Evolutionary conservation across 1,140 invertebrate species (phyloP).

Genomic region (Agrilus planipennis): DNA sequence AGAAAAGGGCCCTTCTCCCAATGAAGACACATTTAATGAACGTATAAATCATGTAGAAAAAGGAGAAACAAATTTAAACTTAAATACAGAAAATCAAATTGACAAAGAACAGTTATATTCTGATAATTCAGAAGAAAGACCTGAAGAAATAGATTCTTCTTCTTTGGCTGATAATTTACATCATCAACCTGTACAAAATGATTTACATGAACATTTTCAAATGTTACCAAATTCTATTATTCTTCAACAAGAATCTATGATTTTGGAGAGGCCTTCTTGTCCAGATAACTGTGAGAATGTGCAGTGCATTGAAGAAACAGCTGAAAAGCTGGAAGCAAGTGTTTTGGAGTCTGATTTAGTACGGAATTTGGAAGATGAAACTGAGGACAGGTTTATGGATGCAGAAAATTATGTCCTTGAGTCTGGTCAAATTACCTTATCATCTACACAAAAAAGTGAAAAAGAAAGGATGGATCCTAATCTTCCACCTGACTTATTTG

Average conservation of each 20-base stretch:
- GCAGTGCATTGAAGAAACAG: conserved; percentile 18
- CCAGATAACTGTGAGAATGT: conserved; percentile 14
- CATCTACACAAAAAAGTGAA: conserved; percentile 15
- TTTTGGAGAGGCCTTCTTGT: conserved; percentile 20
- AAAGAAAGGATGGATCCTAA: conserved; percentile 23
- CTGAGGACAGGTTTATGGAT: conserved; percentile 34
- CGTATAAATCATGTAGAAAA: neutral
- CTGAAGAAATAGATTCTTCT: neutral
- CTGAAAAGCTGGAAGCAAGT: conserved; percentile 30
- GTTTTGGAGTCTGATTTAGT: conserved; percentile 33
- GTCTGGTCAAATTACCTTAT: conserved; percentile 31
- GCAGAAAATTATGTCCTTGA: conserved; percentile 36
- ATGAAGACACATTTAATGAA: neutral
- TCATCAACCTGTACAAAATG: neutral
- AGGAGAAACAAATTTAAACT: too few relatives aligned
- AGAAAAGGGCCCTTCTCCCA: neutral
- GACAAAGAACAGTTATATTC: neutral
- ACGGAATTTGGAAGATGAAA: conserved; percentile 27
- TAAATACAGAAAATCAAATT: neutral
- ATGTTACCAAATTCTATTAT: conserved; percentile 31
- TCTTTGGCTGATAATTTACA: neutral
- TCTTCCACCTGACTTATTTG: conserved; percentile 30
- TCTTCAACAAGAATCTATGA: conserved; percentile 29
- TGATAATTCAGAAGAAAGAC: neutral
- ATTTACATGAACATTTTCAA: conserved; percentile 13